Percentiles rank a stretch among this genome's conserved stretches.
Evolutionary conservation across 2,888 invertebrate genomes (phyloP).

Genomic region (Fragum whitleyi): DNA sequence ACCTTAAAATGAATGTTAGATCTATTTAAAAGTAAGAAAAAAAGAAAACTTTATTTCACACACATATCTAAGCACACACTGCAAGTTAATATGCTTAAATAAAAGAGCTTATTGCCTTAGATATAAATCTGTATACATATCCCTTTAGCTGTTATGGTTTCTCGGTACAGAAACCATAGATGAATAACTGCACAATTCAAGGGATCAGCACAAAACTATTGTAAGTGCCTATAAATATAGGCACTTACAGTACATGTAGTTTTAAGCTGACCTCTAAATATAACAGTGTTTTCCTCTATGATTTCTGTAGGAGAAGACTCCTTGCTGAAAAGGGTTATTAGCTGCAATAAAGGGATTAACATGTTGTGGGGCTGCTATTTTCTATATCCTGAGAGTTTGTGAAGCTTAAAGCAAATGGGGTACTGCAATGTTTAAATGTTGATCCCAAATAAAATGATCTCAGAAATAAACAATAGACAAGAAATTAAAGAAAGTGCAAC

Average conservation of each 20-base stretch:
- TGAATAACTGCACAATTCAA: no score
- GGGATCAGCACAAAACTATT: no score
- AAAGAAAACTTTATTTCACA: neutral
- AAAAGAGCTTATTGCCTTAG: neutral
- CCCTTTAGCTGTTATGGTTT: no score
- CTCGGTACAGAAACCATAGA: no score
- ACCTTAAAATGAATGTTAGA: no score
- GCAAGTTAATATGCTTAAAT: neutral
- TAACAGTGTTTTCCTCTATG: no score
- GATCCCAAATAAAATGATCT: neutral
- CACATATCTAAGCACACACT: neutral
- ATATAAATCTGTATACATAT: neutral
- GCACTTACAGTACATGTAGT: no score
- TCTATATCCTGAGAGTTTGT: neutral
- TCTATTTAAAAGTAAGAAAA: no score
- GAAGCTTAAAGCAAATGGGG: neutral
- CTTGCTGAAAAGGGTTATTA: neutral
- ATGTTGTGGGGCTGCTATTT: neutral
- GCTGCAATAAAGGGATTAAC: conserved; percentile 2
- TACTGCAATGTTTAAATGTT: neutral
- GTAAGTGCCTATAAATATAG: no score
- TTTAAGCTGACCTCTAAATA: no score
- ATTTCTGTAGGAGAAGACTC: no score
- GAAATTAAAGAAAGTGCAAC: neutral
- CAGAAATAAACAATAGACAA: neutral